Evolutionary conservation across 1,140 invertebrate genomes (phyloP).

Genomic region (Zaprionus camerounensis): DNA sequence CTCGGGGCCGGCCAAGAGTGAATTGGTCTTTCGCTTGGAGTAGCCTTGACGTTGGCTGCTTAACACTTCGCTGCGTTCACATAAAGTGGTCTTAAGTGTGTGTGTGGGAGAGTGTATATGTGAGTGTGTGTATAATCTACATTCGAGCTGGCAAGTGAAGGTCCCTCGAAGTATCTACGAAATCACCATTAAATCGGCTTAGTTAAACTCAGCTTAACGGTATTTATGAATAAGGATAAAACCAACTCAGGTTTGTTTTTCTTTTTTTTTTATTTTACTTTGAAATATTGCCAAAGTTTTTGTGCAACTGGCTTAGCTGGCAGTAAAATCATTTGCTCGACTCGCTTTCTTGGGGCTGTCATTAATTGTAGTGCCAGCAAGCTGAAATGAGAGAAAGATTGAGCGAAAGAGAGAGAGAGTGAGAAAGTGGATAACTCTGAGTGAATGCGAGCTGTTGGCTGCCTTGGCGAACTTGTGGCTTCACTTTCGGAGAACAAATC

Average conservation of each 20-base stretch:
- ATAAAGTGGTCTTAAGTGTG: constrained; percentile 34
- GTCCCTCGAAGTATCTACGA: background rate
- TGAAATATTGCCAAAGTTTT: constrained; percentile 1
- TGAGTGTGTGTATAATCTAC: background rate
- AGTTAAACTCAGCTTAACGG: constrained; percentile 1
- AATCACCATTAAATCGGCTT: constrained; percentile 12
- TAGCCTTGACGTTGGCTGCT: constrained; percentile 40
- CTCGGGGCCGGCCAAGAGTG: constrained; percentile 7
- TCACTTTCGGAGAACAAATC: constrained; percentile 44
- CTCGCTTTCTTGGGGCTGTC: background rate
- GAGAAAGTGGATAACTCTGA: background rate
- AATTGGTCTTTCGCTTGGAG: constrained; percentile 12
- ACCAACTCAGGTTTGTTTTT: background rate
- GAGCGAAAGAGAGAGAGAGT: background rate
- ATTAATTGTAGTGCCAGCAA: background rate
- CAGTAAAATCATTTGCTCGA: background rate
- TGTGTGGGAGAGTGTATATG: background rate
- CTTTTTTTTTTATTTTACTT: constrained; percentile 2
- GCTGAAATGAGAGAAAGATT: background rate
- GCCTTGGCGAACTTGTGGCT: constrained; percentile 12
- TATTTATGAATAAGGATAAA: background rate
- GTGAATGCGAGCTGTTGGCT: background rate
- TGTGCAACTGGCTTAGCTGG: background rate
- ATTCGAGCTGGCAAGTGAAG: constrained; percentile 12
- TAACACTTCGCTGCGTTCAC: constrained; percentile 60